Percentiles rank a stretch among this genome's conserved stretches.
Evolutionary conservation across 2,113 vertebrate species (phyloP).

Genomic region (Menidia beryllina): DNA sequence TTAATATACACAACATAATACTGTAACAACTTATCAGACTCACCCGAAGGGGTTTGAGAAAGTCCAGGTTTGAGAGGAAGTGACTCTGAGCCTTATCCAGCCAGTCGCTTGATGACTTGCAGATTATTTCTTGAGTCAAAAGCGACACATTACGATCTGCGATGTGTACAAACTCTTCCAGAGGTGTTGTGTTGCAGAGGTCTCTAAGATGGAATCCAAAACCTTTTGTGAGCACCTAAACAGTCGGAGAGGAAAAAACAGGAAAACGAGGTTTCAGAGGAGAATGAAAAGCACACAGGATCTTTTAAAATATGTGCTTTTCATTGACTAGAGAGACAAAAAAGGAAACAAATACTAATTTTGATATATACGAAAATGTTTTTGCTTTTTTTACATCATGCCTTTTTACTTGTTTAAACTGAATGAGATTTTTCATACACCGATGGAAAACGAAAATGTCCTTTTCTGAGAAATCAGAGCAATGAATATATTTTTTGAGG

Average conservation of each 20-base stretch:
- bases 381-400: too few relatives aligned
- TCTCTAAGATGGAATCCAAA: constrained; percentile 86
- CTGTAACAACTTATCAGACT: constrained; percentile 50
- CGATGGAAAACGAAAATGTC: not conserved
- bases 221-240: constrained; percentile 87
- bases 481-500: not conserved
- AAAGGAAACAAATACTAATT: too few relatives aligned
- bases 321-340: too few relatives aligned
- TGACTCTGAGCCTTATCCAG: constrained; percentile 81
- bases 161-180: constrained; percentile 85
- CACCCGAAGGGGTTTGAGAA: constrained; percentile 88
- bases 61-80: constrained; percentile 88
- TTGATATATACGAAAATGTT: too few relatives aligned
- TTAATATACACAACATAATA: not conserved
- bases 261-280: not conserved
- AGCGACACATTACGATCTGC: constrained; percentile 73
- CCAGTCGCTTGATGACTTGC: constrained; percentile 84
- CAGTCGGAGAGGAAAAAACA: not conserved
- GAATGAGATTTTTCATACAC: not conserved
- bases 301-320: not conserved
- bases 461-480: constrained; percentile 7
- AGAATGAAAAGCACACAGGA: not conserved
- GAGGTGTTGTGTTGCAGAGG: constrained; percentile 84
- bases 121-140: constrained; percentile 84
- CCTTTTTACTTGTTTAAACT: not conserved